Evolutionary conservation across 2,797 vertebrate species (phyloP), one percentile per base, ranked within the genome.

Genomic region (Capromys pilorides): DNA sequence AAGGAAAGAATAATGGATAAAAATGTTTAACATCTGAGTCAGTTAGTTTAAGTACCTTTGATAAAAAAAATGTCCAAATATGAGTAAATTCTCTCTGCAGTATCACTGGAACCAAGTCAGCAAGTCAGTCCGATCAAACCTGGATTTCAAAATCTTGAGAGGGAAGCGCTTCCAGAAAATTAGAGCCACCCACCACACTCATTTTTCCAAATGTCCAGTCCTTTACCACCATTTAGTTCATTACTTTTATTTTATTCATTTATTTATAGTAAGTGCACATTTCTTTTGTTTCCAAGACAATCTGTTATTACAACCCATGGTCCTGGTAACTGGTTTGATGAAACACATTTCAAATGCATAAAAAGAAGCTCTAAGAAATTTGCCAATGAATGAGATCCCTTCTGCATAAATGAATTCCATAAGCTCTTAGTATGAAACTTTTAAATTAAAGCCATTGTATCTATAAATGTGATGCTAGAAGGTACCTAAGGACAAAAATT

Each of bases 381-480:
- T 54, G 11, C 39, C 16, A 90, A 51, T 22, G 54, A 77, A 91
- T 73, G 33, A 96, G 45, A 33, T 24, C 33, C 12, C 24, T 75
- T 82, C 61, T 49, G 67, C 54, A 86, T 59, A 88, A 80, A 54
- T 51, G 9, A 49, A 28, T 80, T 71, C 1, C 57, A 39, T 67
- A 88, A 75, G 21, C 91, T 79, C 82, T 71, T 51, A 59, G 77
- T 64, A 77, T 41, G 81, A 13, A 96, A 11, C 57, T 95, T 81
- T 82, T 21, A 75, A 14, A 41, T 71, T 54, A 78, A 57, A 80
- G 73, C 2, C 19, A 19, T 88, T 51, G 67, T 28, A 51, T 3
- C 85, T 82, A 64, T 3, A 19, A 85, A 92, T 82, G 6, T 64
- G 61, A 81, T 88, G 31, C 33, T 54, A 45, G 69, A 88, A 22